Percentiles rank a stretch among this genome's conserved stretches.
phyloP scores from a whole-genome alignment of 2,113 vertebrate genomes.

The Opisthocomus hoazin region DNA sequence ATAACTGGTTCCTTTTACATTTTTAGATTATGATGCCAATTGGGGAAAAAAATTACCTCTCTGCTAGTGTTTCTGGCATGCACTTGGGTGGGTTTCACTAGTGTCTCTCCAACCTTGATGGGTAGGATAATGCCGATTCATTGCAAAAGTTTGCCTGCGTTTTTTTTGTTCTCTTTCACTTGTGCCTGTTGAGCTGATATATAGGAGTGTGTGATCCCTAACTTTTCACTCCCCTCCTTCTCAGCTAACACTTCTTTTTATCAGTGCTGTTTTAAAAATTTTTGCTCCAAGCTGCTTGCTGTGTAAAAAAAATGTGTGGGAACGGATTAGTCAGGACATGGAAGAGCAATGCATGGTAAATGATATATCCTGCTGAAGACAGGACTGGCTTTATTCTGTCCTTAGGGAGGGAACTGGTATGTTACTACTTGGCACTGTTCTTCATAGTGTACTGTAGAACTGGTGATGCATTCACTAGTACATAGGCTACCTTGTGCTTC shows the following conservation, averaged over 20 bases:
- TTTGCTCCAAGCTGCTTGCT: background rate
- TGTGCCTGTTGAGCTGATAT: background rate
- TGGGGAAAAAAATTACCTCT: background rate
- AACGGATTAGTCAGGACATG: background rate
- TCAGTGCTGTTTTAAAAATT: background rate
- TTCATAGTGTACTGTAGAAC: background rate
- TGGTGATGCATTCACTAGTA: background rate
- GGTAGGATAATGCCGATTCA: fast-evolving
- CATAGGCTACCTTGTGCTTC: background rate
- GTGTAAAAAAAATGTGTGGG: background rate
- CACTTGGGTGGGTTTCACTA: background rate
- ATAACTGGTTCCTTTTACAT: background rate
- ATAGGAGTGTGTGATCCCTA: background rate
- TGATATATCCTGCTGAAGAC: background rate
- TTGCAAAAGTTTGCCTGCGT: background rate
- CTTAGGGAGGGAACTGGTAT: background rate
- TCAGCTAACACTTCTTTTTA: background rate
- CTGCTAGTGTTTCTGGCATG: background rate
- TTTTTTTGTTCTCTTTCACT: background rate
- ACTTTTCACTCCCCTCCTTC: background rate
- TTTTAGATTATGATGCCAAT: background rate
- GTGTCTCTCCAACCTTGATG: background rate
- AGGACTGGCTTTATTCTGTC: background rate
- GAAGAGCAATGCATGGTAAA: background rate
- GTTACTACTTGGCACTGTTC: background rate